phyloP scores from a whole-genome alignment of 2,797 vertebrate genomes.

The Pseudomugil gertrudae region DNA sequence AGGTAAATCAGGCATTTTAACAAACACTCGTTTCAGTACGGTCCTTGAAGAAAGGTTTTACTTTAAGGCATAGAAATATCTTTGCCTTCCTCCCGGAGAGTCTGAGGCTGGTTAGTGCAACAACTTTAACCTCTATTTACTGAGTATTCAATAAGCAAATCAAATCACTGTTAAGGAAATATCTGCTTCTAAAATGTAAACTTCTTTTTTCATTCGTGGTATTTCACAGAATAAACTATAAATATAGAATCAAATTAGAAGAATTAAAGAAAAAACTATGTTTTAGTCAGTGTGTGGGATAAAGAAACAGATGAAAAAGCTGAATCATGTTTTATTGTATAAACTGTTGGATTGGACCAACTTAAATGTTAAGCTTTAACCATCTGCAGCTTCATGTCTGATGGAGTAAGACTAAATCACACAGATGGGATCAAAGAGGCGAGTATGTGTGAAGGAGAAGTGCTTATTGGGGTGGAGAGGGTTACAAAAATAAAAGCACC shows the following conservation, averaged over 20 bases:
- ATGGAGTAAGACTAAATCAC: constrained; percentile 12
- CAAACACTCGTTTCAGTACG: neutral
- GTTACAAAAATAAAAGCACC: constrained; percentile 1
- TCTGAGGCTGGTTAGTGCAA: neutral
- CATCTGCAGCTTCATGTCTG: constrained; percentile 31
- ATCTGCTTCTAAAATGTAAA: no score
- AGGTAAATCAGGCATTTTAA: neutral
- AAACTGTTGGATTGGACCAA: neutral
- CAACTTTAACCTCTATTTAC: no score
- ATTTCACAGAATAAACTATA: neutral
- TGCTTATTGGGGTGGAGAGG: neutral
- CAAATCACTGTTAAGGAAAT: no score
- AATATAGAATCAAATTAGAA: neutral
- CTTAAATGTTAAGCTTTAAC: neutral
- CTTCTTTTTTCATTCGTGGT: no score
- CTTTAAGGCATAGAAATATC: neutral
- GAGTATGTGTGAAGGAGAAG: neutral
- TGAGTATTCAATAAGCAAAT: neutral
- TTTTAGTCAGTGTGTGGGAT: neutral
- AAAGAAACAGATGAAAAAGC: neutral
- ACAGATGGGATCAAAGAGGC: constrained; percentile 9
- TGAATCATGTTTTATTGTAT: neutral
- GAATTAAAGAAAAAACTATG: no score
- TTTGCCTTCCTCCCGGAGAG: neutral
- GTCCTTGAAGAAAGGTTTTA: neutral